These are phyloP conservation scores for Chrysogorgia sp. DNA, from an alignment of 92 coral and sea anemone species.

Conservation along the genomic window DNA sequence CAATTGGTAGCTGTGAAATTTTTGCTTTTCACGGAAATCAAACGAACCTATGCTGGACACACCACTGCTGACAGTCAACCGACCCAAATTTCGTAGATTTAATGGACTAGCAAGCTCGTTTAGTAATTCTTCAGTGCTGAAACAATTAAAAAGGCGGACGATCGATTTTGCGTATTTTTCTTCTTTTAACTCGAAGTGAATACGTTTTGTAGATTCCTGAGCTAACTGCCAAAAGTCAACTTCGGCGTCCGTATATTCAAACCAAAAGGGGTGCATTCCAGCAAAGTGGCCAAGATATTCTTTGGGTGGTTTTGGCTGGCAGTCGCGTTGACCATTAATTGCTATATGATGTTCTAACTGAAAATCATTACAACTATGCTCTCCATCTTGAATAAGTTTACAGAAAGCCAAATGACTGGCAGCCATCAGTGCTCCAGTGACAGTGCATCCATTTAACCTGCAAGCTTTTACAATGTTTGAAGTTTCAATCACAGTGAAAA, in stretches of 20 bases:
- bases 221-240: not conserved
- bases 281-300: not conserved
- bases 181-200: not conserved
- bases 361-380: not conserved
- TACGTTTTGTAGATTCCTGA: not conserved
- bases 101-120: not conserved
- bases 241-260: not conserved
- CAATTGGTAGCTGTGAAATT: not conserved
- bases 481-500: slow-evolving; percentile 24
- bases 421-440: slow-evolving; percentile 23
- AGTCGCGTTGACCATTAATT: not conserved
- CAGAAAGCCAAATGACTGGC: slow-evolving; percentile 6
- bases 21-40: not conserved
- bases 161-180: not conserved
- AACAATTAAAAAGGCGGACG: not conserved
- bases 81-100: not conserved
- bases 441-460: slow-evolving; percentile 8
- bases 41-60: not conserved
- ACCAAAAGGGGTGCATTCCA: not conserved
- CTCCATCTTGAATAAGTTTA: not conserved
- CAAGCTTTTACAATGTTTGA: slow-evolving; percentile 11
- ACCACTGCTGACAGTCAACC: not conserved
- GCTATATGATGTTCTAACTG: not conserved
- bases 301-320: not conserved
- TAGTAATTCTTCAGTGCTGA: not conserved